phyloP scores from a whole-genome alignment of 2,113 vertebrate genomes.

The Syngnathus scovelli region DNA sequence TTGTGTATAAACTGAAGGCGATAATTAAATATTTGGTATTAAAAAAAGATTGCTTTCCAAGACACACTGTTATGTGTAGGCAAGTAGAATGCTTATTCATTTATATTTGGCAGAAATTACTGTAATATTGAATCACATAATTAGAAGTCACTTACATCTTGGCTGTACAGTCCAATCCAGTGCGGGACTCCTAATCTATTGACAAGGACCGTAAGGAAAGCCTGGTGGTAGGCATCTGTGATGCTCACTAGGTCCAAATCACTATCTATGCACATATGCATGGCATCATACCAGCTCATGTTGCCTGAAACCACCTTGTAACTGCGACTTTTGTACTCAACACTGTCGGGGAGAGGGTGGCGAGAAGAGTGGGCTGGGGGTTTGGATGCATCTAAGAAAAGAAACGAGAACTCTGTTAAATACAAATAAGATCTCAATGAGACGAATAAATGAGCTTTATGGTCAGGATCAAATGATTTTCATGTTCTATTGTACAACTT shows the following conservation, averaged over 20 bases:
- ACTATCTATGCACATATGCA: conserved; percentile 72
- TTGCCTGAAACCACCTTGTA: conserved; percentile 83
- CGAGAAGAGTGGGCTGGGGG: conserved; percentile 66
- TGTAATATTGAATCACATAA: neutral
- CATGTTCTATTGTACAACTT: neutral
- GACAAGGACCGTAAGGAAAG: conserved; percentile 87
- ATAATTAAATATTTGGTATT: no score
- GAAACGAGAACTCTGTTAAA: neutral
- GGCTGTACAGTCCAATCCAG: conserved; percentile 89
- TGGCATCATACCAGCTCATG: conserved; percentile 88
- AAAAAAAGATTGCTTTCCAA: no score
- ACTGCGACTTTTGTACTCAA: conserved; percentile 80
- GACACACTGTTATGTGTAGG: neutral
- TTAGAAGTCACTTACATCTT: conserved; percentile 74
- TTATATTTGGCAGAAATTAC: neutral
- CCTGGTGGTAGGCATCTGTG: conserved; percentile 84
- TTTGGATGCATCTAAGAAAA: conserved; percentile 63
- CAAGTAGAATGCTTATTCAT: neutral
- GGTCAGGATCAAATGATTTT: neutral
- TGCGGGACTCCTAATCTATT: conserved; percentile 75
- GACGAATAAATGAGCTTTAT: neutral
- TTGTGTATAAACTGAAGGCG: no score
- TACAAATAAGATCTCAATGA: neutral
- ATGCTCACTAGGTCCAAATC: conserved; percentile 82
- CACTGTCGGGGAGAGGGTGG: conserved; percentile 70